Evolutionary conservation across 2,797 vertebrate species (phyloP).

Genomic region (Lophotriccus pileatus): DNA sequence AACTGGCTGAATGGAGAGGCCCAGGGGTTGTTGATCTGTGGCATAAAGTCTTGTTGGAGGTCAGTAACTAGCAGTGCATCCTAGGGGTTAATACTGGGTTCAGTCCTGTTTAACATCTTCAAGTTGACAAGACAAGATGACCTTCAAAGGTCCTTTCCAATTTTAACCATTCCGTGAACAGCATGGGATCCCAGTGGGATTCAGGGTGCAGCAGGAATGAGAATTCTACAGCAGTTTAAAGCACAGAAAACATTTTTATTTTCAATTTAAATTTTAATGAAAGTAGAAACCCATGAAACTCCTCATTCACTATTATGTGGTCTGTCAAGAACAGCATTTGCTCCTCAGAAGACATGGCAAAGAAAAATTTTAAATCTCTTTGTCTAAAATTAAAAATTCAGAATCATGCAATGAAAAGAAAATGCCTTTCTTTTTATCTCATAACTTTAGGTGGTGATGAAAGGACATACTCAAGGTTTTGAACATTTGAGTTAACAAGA

Average conservation of each 20-base stretch:
- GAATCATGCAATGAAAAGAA: background rate
- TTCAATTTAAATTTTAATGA: background rate
- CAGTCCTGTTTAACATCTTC: background rate
- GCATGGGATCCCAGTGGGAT: background rate
- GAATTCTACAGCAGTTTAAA: background rate
- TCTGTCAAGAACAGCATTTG: background rate
- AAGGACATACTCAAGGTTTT: background rate
- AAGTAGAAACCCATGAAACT: background rate
- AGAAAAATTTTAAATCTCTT: background rate
- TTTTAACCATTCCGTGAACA: background rate
- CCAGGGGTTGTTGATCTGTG: background rate
- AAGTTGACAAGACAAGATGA: background rate
- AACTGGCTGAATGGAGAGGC: background rate
- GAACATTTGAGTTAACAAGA: background rate
- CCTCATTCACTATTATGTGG: background rate
- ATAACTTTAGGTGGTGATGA: background rate
- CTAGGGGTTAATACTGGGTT: background rate
- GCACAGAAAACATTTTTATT: background rate
- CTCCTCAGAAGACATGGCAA: background rate
- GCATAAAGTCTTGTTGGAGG: background rate
- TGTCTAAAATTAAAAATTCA: background rate
- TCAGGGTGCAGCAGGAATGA: background rate
- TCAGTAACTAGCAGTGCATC: background rate
- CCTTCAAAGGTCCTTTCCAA: background rate
- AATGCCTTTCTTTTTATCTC: background rate